A percentile compares a stretch with the other conserved stretches of the same genome.
These are phyloP conservation scores for Macropis europaea DNA, from an alignment of 2,888 invertebrate species.

Conservation along the genomic window DNA sequence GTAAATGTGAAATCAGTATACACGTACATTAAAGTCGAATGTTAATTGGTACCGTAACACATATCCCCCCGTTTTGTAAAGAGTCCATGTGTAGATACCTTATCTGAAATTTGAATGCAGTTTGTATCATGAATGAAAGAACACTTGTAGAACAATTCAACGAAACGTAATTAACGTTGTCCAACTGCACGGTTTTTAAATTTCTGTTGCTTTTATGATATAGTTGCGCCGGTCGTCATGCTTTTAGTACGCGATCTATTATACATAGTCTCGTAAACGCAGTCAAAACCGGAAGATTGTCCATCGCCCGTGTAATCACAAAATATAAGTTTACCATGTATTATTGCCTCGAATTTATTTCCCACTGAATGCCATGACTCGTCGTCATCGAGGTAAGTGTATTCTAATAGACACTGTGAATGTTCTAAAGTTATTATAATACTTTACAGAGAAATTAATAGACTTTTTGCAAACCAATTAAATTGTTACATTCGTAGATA, in stretches of 20 bases:
- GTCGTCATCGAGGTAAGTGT: too few relatives aligned
- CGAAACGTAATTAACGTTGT: neutral
- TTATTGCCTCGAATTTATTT: neutral
- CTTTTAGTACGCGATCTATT: conserved; percentile 46
- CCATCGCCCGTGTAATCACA: conserved; percentile 43
- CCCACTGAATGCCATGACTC: too few relatives aligned
- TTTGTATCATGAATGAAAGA: neutral
- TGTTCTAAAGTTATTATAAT: too few relatives aligned
- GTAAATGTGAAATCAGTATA: conserved; percentile 2
- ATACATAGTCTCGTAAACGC: conserved; percentile 48
- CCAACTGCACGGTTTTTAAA: neutral
- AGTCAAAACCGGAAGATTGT: conserved; percentile 33
- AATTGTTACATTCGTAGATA: too few relatives aligned
- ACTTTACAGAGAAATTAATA: too few relatives aligned
- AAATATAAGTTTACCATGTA: conserved; percentile 52
- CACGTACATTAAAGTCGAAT: neutral
- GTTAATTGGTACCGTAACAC: neutral
- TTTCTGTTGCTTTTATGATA: conserved; percentile 16
- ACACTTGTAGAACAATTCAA: neutral
- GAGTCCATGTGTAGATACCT: neutral
- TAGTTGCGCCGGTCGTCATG: conserved; percentile 51
- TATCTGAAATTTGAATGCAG: neutral
- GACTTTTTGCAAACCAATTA: too few relatives aligned
- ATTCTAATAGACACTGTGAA: too few relatives aligned
- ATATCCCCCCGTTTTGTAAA: neutral